Evolutionary conservation across 2,797 vertebrate species (phyloP), one percentile per base, ranked within the genome.

Genomic region (Onychomys torridus): DNA sequence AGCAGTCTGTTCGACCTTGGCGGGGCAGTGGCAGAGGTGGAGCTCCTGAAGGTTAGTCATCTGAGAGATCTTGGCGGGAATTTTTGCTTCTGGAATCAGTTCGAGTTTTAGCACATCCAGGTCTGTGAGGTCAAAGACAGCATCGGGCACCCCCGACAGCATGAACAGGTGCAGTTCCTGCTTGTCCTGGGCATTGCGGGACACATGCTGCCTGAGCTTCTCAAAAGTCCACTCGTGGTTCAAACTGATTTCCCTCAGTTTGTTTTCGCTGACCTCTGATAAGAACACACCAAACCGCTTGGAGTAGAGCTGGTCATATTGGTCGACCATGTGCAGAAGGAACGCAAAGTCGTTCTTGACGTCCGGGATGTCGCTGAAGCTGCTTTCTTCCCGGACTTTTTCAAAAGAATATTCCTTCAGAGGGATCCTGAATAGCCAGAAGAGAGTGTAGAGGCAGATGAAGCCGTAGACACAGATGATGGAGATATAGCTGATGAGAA

Each of bases 341-440:
- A 99, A 99, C 0, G 99, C 99, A 98, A 99, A 99, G 97, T 99
- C 99, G 1, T 99, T 99, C 98, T 99, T 99, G 52, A 99, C 99
- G 89, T 99, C 99, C 0, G 99, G 99, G 98, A 99, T 99, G 97
- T 99, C 99, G 52, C 99, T 99, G 97, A 99, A 99, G 98, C 99
- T 99, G 97, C 99, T 99, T 98, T 99, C 99, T 96, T 99, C 99
- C 96, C 99, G 97, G 89, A 99, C 99, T 96, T 99, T 99, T 96
- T 99, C 99, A 93, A 99, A 99, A 1, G 99, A 99, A 89, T 99
- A 99, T 97, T 99, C 99, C 98, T 99, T 99, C 40, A 99, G 98
- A 17, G 99, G 99, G 85, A 99, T 99, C 73, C 99, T 99, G 97
- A 99, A 99, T 49, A 99, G 98, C 99, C 99, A 99, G 98, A 99